Conservation (phyloP, 2,888 invertebrate species). For the Suillia variegata region DNA sequence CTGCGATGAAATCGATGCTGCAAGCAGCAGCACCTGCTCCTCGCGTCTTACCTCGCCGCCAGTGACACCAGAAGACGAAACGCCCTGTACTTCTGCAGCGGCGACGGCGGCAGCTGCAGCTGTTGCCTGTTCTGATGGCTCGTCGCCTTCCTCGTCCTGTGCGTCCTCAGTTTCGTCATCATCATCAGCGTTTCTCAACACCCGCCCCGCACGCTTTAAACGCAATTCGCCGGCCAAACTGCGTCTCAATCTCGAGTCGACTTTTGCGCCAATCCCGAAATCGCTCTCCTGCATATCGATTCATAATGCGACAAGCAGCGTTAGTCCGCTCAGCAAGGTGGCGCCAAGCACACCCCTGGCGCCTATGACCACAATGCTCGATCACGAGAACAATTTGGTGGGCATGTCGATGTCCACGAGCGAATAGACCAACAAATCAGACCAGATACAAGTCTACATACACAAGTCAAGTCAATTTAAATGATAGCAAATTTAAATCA, state of each 20-base stretch:
- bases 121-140: slow-evolving; percentile 25
- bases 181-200: slow-evolving; percentile 26
- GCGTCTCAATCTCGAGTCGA: slow-evolving; percentile 50
- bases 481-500: no score
- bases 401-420: slow-evolving; percentile 26
- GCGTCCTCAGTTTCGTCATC: slow-evolving; percentile 33
- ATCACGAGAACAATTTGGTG: slow-evolving; percentile 30
- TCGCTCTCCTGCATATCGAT: slow-evolving; percentile 54
- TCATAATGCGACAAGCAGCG: slow-evolving; percentile 36
- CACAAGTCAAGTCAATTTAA: not conserved
- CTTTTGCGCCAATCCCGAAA: slow-evolving; percentile 49
- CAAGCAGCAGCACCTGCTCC: slow-evolving; percentile 47
- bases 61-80: slow-evolving; percentile 48
- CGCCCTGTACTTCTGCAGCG: slow-evolving; percentile 41
- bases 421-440: slow-evolving; percentile 35
- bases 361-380: slow-evolving; percentile 26
- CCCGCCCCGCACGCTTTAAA: slow-evolving; percentile 45
- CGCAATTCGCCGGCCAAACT: slow-evolving; percentile 54
- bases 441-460: no score
- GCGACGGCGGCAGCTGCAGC: slow-evolving; percentile 26
- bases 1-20: slow-evolving; percentile 44
- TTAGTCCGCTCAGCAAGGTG: slow-evolving; percentile 35
- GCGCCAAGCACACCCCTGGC: slow-evolving; percentile 42
- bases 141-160: slow-evolving; percentile 32
- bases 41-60: slow-evolving; percentile 55